phyloP scores from a whole-genome alignment of 2,797 vertebrate genomes.

The Scarus forsteni region DNA sequence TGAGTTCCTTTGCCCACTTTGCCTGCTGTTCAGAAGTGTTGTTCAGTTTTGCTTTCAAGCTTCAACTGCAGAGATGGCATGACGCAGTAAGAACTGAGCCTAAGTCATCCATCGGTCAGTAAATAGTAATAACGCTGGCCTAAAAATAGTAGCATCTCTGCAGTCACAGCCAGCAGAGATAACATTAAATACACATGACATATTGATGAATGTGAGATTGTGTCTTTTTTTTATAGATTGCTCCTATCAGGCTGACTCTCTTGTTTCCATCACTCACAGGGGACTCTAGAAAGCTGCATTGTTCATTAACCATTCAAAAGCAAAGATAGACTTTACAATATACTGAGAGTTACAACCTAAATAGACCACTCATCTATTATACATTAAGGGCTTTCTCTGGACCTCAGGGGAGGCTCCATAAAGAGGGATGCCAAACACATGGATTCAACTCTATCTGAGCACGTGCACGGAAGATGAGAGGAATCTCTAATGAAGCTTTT shows the following conservation, averaged over 20 bases:
- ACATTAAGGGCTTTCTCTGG: constrained; percentile 42
- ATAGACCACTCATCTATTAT: constrained; percentile 50
- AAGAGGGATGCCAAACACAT: constrained; percentile 15
- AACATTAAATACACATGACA: constrained; percentile 28
- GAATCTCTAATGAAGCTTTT: constrained; percentile 9
- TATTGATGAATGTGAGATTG: constrained; percentile 46
- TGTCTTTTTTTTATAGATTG: constrained; percentile 16
- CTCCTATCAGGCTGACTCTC: constrained; percentile 1
- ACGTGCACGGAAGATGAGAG: constrained; percentile 14
- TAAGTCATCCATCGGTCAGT: constrained; percentile 31
- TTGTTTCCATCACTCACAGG: constrained; percentile 12
- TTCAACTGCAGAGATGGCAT: constrained; percentile 2
- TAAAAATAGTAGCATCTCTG: constrained; percentile 36
- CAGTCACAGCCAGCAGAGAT: constrained; percentile 28
- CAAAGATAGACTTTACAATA: constrained; percentile 26
- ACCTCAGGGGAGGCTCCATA: constrained; percentile 12
- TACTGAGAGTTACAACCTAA: constrained; percentile 26
- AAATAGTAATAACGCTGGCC: constrained; percentile 3
- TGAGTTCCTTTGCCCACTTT: not conserved
- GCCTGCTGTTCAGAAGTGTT: not conserved
- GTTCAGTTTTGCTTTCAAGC: not conserved
- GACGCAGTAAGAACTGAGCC: constrained; percentile 1
- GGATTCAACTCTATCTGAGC: constrained; percentile 10
- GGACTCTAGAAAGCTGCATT: constrained; percentile 1
- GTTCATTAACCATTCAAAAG: constrained; percentile 17